phyloP scores from a whole-genome alignment of 2,888 invertebrate species.

The Euplagia quadripunctaria region DNA sequence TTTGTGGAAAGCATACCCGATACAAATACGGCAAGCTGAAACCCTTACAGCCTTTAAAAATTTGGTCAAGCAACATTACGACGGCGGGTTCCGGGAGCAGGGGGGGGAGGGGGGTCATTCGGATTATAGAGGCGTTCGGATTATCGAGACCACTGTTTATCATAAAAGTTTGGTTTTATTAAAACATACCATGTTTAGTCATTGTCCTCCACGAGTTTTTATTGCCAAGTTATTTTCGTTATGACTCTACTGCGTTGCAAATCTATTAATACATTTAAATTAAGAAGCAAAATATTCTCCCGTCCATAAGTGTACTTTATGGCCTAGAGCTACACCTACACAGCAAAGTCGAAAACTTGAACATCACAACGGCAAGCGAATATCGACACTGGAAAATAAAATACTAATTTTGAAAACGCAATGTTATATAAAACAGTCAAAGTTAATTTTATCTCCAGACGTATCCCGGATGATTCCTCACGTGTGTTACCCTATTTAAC shows the following conservation, averaged over 20 bases:
- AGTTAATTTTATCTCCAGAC: slow-evolving; percentile 55
- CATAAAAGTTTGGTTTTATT: no score
- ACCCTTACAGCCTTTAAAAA: no score
- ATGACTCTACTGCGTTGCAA: not conserved
- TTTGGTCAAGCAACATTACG: no score
- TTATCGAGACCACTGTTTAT: not conserved
- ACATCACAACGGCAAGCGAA: not conserved
- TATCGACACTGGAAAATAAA: not conserved
- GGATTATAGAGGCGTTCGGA: not conserved
- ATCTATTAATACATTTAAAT: not conserved
- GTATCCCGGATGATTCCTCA: slow-evolving; percentile 53
- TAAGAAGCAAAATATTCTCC: not conserved
- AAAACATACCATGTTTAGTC: no score
- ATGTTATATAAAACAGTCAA: not conserved
- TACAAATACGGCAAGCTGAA: no score
- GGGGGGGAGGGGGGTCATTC: no score
- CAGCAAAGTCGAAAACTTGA: no score
- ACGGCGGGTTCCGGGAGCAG: no score
- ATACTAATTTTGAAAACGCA: not conserved
- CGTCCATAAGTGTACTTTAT: not conserved
- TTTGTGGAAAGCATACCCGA: no score
- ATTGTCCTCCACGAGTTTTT: not conserved
- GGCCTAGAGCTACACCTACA: no score
- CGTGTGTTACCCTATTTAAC: slow-evolving; percentile 70
- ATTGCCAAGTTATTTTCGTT: not conserved